Base-by-base conservation (phyloP, 2,113 vertebrate genomes). In the Eulemur macaco region DNA sequence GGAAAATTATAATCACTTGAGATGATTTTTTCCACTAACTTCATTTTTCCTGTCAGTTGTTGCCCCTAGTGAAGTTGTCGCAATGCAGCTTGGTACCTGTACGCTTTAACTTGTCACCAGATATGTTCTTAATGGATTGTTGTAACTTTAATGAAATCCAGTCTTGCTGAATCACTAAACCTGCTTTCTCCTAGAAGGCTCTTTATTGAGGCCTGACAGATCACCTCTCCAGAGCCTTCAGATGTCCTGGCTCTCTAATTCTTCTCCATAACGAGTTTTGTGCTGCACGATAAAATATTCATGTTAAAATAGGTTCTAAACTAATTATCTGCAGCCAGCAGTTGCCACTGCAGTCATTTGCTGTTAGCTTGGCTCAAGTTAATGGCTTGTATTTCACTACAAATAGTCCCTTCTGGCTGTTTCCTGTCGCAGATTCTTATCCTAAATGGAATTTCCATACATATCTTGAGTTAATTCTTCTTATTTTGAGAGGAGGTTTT, bases 201-300 rank as follows among this genome's bases (percentile, higher is more conserved):
- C 92, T 97, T 98, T 98, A 92, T 95, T 92, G 93, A 96, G 89
- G 89, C 91, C 98, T 98, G 98, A 98, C 98, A 95, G 97, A 98
- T 98, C 98, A 96, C 97, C 97, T 98, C 96, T 92, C 92, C 91
- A 20, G 71, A 69, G 85, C 94, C 96, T 98, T 96, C 96, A 97
- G 93, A 96, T 50, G 0, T 96, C 97, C 97, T 74, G 93, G 95
- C 98, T 97, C 96, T 98, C 97, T 98, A 94, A 98, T 99, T 98
- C 98, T 98, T 98, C 98, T 98, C 96, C 97, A 69, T 98, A 99
- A 99, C 78, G 98, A 99, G 98, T 98, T 99, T 98, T 98, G 97
- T 97, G 98, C 98, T 68, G 86, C 98, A 64, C 94, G 80, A 99
- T 99, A 98, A 99, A 99, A 99, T 99, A 99, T 99, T 99, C 98